Conservation (phyloP, 2,113 vertebrate species). For the Ictalurus punctatus region DNA sequence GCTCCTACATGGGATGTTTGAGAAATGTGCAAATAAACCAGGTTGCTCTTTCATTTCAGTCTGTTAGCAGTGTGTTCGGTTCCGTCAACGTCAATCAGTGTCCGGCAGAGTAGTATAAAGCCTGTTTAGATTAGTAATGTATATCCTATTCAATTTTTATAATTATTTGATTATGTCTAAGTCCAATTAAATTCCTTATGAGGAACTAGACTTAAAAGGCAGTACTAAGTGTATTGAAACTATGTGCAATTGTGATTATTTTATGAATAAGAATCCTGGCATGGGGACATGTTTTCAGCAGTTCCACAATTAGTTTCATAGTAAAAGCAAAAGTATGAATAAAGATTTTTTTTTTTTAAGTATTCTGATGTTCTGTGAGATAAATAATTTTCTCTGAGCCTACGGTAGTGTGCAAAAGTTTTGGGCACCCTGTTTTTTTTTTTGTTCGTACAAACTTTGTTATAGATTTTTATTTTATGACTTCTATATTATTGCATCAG, state of each 20-base stretch:
- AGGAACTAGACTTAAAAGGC: neutral
- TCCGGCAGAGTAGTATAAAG: slow-evolving; percentile 49
- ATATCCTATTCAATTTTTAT: neutral
- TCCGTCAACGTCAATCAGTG: slow-evolving; percentile 73
- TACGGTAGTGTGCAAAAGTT: too few species aligned
- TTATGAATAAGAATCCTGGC: neutral
- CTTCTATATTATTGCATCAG: too few species aligned
- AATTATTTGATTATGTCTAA: neutral
- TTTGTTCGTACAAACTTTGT: too few species aligned
- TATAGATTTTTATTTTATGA: too few species aligned
- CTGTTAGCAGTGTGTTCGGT: slow-evolving; percentile 65
- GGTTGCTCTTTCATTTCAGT: slow-evolving; percentile 62
- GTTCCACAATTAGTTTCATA: neutral
- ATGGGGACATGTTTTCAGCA: neutral
- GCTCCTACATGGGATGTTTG: slow-evolving; percentile 78
- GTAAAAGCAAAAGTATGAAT: neutral
- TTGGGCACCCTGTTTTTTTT: too few species aligned
- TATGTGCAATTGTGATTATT: neutral
- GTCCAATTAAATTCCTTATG: neutral
- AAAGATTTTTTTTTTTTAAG: neutral
- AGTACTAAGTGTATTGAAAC: neutral
- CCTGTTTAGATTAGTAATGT: neutral
- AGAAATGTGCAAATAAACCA: slow-evolving; percentile 73
- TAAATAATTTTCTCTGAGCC: neutral
- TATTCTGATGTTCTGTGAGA: neutral